Conservation (phyloP, 2,888 invertebrate species). For the Anthophora plumipes region DNA sequence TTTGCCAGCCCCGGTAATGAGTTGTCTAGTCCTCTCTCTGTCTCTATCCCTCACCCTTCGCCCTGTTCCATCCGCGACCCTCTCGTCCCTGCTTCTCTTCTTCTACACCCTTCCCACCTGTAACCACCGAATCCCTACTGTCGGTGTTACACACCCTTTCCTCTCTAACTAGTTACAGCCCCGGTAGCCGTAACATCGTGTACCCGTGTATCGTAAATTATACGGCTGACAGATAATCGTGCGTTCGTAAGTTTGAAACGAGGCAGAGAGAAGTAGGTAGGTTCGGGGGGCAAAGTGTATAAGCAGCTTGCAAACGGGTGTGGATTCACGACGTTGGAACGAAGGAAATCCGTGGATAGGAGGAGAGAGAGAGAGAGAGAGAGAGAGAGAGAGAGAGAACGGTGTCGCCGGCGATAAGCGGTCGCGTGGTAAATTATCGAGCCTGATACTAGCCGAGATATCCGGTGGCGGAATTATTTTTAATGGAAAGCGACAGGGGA, state of each 20-base stretch:
- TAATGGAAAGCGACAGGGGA: conserved; percentile 31
- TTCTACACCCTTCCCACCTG: conserved; percentile 60
- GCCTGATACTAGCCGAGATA: conserved; percentile 9
- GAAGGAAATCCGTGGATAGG: not conserved
- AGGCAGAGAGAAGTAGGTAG: not conserved
- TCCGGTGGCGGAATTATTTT: conserved; percentile 43
- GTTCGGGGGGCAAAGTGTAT: not conserved
- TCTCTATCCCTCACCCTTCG: conserved; percentile 15
- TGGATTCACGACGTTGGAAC: not conserved
- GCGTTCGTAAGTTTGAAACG: conserved; percentile 47
- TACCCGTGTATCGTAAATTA: conserved; percentile 67
- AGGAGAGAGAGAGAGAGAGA: not conserved
- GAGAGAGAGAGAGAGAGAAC: not conserved
- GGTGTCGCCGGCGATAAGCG: conserved; percentile 1
- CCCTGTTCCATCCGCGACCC: too few species aligned
- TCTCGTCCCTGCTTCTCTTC: not conserved
- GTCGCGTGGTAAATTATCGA: conserved; percentile 18
- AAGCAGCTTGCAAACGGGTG: not conserved
- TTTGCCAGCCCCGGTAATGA: conserved; percentile 81
- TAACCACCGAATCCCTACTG: conserved; percentile 53
- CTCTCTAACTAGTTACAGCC: not conserved
- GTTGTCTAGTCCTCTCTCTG: conserved; percentile 77
- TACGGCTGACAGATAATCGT: conserved; percentile 51
- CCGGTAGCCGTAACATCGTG: conserved; percentile 54
- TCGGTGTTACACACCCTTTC: not conserved